A percentile compares a stretch with the other conserved stretches of the same genome.
phyloP scores from a whole-genome alignment of 1,140 invertebrate genomes.

The Papilio polytes region DNA sequence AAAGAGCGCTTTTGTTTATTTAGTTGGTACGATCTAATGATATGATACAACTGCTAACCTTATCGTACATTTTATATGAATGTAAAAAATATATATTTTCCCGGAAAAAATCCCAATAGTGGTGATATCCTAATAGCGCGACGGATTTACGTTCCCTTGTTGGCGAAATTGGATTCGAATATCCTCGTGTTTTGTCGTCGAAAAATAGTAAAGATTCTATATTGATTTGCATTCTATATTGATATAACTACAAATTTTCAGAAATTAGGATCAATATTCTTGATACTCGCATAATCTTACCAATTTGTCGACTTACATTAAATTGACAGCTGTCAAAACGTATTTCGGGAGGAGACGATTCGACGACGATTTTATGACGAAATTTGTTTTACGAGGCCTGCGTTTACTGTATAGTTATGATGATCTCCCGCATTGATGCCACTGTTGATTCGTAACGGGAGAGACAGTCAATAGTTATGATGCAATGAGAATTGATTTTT shows the following conservation, averaged over 20 bases:
- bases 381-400: not conserved
- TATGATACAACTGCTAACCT: not conserved
- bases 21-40: conserved; percentile 7
- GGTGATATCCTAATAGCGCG: not conserved
- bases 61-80: not conserved
- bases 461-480: not conserved
- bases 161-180: not conserved
- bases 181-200: not conserved
- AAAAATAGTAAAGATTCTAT: not conserved
- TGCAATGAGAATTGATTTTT: not conserved
- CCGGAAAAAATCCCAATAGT: not conserved
- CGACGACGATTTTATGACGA: not conserved
- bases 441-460: not conserved
- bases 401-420: not conserved
- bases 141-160: not conserved
- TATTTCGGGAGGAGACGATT: not conserved
- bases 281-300: not conserved
- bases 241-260: too few species aligned
- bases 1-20: conserved; percentile 14
- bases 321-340: not conserved
- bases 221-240: too few species aligned
- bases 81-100: not conserved
- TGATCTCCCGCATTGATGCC: not conserved
- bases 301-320: not conserved
- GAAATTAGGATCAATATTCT: not conserved